Conservation (phyloP, 2,113 vertebrate species). For the Scartelaos histophorus region DNA sequence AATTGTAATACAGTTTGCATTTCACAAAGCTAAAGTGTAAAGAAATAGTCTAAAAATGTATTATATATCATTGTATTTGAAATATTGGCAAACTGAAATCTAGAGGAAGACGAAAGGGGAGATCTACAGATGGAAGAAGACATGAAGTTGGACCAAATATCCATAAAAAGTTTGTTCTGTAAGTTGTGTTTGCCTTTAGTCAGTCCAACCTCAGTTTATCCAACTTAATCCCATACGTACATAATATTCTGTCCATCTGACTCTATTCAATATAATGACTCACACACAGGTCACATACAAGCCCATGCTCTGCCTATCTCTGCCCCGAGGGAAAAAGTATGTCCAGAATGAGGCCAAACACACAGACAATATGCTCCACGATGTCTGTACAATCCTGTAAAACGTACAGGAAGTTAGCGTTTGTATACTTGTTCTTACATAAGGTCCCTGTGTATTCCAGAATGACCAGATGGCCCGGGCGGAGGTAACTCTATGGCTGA, state of each 20-base stretch:
- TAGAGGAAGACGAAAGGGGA: background rate
- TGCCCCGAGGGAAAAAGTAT: background rate
- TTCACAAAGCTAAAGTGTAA: too few species aligned
- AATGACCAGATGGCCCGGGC: background rate
- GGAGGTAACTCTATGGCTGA: background rate
- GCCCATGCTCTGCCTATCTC: background rate
- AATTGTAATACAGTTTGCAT: too few species aligned
- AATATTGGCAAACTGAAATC: background rate
- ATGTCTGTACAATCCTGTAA: background rate
- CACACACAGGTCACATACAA: background rate
- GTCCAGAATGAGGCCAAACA: background rate
- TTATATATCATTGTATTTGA: background rate
- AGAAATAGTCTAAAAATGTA: background rate
- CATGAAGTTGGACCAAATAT: background rate
- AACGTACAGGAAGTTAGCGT: background rate
- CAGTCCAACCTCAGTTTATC: background rate
- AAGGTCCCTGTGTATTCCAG: background rate
- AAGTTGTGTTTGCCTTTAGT: background rate
- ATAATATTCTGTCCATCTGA: background rate
- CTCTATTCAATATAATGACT: background rate
- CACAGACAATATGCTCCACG: background rate
- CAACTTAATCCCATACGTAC: background rate
- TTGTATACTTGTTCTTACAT: background rate
- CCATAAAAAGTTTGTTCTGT: background rate
- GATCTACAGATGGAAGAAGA: background rate